Base-by-base conservation (phyloP, 2,797 vertebrate species). In the Sebastes trivittatus region DNA sequence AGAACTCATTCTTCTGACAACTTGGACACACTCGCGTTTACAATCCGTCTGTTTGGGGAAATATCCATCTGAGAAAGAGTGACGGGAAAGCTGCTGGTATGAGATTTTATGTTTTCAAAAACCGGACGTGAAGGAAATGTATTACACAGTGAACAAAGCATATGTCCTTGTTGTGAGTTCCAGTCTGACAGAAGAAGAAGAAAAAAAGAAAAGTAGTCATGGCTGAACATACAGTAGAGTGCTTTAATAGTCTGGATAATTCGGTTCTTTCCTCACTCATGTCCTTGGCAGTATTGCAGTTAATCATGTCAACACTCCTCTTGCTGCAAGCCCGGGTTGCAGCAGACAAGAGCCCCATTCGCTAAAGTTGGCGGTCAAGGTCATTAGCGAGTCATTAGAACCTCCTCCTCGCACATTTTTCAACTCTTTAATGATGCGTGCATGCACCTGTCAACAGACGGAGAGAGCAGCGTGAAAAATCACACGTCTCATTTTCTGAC, bases 341-440 rank as follows among this genome's bases (percentile, higher is more conserved):
- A 18, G 75, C 69, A 55, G 63, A 82, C 54, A 5, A 34, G 75
- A 80, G 32, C 70, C 42, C 25, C 46, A 36, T 80, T 72, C 25
- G 68, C 72, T 75, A 27, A 87, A 88, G 77, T 82, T 86, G 61
- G n/a, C 11, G 42, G 79, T 88, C 89, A 92, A 94, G 91, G 92
- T 92, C 87, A 85, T 86, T 88, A 88, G 87, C 59, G 68, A 88
- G 83, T 85, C 90, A 72, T 90, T 90, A 85, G 72, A 29, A 30
- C 52, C 75, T 52, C 61, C 42, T 56, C 52, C 83, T 61, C 11
- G 4, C 59, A 65, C 88, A 92, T 93, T 86, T 84, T 36, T 92
- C 91, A 88, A 65, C 64, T 74, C 84, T 89, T 88, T 94, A 95
- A 94, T 92, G 92, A 90, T 25, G 89, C 92, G 55, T 93, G 85